Evolutionary conservation across 1,140 invertebrate genomes (phyloP), one percentile per base, ranked within the genome.

Genomic region (Phthorimaea operculella): DNA sequence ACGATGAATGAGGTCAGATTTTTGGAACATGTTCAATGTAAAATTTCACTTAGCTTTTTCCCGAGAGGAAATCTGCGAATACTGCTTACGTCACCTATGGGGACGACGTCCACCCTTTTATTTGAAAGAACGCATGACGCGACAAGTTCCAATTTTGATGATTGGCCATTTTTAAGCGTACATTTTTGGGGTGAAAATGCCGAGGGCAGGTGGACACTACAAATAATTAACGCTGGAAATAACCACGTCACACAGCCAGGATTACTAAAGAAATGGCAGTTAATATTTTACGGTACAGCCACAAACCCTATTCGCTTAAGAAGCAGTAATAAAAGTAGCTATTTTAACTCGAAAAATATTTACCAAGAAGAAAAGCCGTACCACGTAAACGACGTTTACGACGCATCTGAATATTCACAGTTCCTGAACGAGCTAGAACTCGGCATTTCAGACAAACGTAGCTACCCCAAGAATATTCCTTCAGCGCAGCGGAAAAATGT

Each of bases 161-260:
- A 98, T 75, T 99, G 97, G 94, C 96, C 96, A 3, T 99, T 99
- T 88, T 90, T 98, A 59, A 96, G 95, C 59, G 96, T 98, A 1
- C 97, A 98, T 74, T 96, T 92, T 73, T 99, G 97, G 96, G 96
- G 96, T 11, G 97, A 99, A 74, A 93, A 93, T 66, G 95, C 92
- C 7, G 90, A 92, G 64, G 97, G 96, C 11, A 88, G 92, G 47
- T 99, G 98, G 98, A 96, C 91, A 2, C 81, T 99, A 34, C 92
- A 96, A 79, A 92, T 99, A 52, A 90, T 96, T 65, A 98, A 99
- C 74, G 91, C 91, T 16, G 94, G 94, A 2, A 90, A 89, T 62
- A 87, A 92, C 54, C 91, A 93, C 54, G 93, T 95, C 44, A 94
- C 93, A 69, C 91, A 93, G 68, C 89, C 92, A 57, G 93, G 93